These are phyloP conservation scores for Taenioides sp. DNA, from an alignment of 2,797 vertebrate genomes.

Conservation along the genomic window DNA sequence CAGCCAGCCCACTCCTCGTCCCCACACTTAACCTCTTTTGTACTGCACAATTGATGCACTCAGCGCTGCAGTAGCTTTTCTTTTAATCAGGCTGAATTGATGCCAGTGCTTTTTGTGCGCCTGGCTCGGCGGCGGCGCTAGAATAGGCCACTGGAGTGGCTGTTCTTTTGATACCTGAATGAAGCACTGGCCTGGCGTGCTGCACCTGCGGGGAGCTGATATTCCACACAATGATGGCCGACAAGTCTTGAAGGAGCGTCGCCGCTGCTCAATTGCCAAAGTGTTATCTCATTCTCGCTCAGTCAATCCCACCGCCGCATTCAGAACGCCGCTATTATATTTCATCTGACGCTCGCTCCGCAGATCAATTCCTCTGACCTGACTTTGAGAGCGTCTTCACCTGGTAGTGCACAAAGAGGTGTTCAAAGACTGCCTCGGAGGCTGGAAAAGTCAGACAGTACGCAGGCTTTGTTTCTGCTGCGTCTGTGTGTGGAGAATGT, in stretches of 20 bases:
- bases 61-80: conserved; percentile 68
- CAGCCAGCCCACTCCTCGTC: conserved; percentile 69
- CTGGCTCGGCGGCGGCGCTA: conserved; percentile 49
- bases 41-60: conserved; percentile 72
- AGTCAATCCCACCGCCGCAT: conserved; percentile 52
- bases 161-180: conserved; percentile 71
- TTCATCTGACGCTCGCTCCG: conserved; percentile 45
- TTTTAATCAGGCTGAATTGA: conserved; percentile 75
- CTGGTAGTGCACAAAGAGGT: neutral
- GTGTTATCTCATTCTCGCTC: conserved; percentile 48
- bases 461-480: neutral
- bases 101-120: conserved; percentile 68
- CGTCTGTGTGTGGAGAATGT: neutral
- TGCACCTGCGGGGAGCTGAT: conserved; percentile 27
- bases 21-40: conserved; percentile 72
- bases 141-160: conserved; percentile 58
- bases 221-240: conserved; percentile 24
- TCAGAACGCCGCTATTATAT: conserved; percentile 44
- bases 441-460: neutral
- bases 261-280: conserved; percentile 44
- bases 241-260: conserved; percentile 32
- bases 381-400: conserved; percentile 22
- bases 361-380: conserved; percentile 53
- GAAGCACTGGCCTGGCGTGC: conserved; percentile 27
- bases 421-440: neutral